Evolutionary conservation across 2,113 vertebrate species (phyloP).

Genomic region (Pogona vitticeps): DNA sequence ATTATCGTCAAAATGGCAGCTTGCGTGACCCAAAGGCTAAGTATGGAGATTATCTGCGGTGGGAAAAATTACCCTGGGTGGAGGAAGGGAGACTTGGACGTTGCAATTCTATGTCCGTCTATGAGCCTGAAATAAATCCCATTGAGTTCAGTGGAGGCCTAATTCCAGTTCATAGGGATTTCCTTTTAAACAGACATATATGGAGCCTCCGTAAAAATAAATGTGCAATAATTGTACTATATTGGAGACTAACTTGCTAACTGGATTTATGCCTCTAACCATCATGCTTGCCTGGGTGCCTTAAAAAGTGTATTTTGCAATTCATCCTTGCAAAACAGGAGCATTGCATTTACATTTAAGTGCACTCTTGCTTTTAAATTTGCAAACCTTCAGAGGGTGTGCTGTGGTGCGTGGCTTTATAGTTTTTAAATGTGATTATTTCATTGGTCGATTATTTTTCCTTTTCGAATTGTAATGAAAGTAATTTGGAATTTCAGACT

Average conservation of each 20-base stretch:
- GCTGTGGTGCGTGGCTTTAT: neutral
- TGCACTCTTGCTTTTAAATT: too few relatives aligned
- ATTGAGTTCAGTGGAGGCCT: neutral
- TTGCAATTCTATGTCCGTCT: neutral
- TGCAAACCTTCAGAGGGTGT: too few relatives aligned
- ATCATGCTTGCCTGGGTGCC: too few relatives aligned
- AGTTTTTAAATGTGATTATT: neutral
- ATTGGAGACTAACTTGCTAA: neutral
- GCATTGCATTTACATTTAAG: neutral
- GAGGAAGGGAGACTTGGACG: neutral
- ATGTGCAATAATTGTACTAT: too few relatives aligned
- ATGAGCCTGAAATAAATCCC: too few relatives aligned
- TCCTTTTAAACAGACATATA: neutral
- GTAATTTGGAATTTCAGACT: neutral
- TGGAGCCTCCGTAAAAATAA: too few relatives aligned
- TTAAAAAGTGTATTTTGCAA: neutral
- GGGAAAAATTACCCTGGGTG: too few relatives aligned
- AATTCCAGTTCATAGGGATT: too few relatives aligned
- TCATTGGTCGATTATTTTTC: neutral
- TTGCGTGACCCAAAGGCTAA: neutral
- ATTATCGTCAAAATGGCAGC: neutral
- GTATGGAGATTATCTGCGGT: neutral
- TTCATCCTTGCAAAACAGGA: too few relatives aligned
- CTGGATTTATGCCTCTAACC: neutral
- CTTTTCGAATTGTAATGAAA: neutral